Base-by-base conservation (phyloP, 2,113 vertebrate species). In the Odontesthes bonariensis region DNA sequence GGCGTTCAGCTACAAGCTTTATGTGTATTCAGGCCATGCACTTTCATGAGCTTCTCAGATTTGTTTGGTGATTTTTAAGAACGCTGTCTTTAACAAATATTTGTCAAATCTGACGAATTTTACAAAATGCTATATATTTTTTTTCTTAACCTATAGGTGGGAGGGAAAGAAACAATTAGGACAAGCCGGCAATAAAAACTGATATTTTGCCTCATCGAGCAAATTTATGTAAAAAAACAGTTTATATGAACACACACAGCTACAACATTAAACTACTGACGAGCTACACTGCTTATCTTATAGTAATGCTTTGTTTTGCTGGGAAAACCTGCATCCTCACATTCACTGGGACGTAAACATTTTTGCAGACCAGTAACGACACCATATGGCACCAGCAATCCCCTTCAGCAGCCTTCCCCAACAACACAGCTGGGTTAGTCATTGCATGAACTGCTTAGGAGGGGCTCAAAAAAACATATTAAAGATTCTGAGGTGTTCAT, bases 121-220 rank as follows among this genome's bases (percentile, higher is more conserved):
- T 69, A 81, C 70, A 40, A 89, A 86, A 70, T 73, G 17, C 64
- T 68, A 2, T 27, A 3, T 27, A 27, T 44, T 87, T 83, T 76
- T 87, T 88, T 77, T 83, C 75, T 83, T 86, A 82, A 81, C 76
- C 71, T 55, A 57, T 32, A 38, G 56, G 62, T 57, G 42, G 72
- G 47, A 62, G 55, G n/a, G 44, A 68, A 27, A 20, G 60, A 70
- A 55, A 64, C 61, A 51, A n/a, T n/a, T n/a, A n/a, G n/a, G n/a
- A 47, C 57, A 65, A 60, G 57, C 75, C 70, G 84, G 89, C 91
- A 93, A 92, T 91, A 87, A 90, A n/a, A 77, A 72, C 9, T 3
- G 23, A 81, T 64, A 78, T 81, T 82, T 77, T 57, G 80, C 75
- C 51, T 72, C 67, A 76, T 60, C 64, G 73, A 80, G 68, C 47